Evolutionary conservation across 1,140 invertebrate genomes (phyloP), one percentile per base, ranked within the genome.

Genomic region (Drosophila nasuta): DNA sequence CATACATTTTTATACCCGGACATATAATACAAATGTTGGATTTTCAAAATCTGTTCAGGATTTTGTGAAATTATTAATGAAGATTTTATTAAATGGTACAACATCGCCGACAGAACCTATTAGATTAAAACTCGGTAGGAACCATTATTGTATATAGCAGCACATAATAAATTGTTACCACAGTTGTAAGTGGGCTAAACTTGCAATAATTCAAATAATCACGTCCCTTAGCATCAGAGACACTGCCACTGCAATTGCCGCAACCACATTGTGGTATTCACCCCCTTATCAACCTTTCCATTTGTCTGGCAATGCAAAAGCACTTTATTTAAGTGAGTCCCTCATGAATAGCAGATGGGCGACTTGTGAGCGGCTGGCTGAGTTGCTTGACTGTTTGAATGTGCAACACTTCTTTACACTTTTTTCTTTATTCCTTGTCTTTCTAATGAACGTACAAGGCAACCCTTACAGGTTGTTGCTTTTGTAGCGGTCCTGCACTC

Each of bases 251-350:
- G 59, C 13, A 43, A 25, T 20, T 45, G 35, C 57, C 65, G 54
- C 69, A 80, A 66, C 64, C 72, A 75, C 71, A 78, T 62, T 73
- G 69, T 67, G 79, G 68, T 85, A 83, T 89, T 85, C 77, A 77
- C 67, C 57, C 54, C 54, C 49, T 57, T 71, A 77, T 62, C 63
- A 69, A 45, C 45, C 58, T 77, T 59, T 65, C 46, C 77, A 85
- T 80, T 85, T 81, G 77, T 65, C 73, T 72, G 82, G 58, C 89
- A 86, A 91, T 86, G 85, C 85, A 91, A 89, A 91, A 91, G 81
- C 89, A 91, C 89, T 91, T 91, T 91, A 91, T 91, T 91, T 91
- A 90, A 91, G 89, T 91, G 89, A 91, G 89, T 91, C 89, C 79
- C 89, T 86, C 79, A 82, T 91, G 89, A 91, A 91, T 91, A 80